Base-by-base conservation (phyloP, 2,888 invertebrate genomes). In the Ophion obscuratus region DNA sequence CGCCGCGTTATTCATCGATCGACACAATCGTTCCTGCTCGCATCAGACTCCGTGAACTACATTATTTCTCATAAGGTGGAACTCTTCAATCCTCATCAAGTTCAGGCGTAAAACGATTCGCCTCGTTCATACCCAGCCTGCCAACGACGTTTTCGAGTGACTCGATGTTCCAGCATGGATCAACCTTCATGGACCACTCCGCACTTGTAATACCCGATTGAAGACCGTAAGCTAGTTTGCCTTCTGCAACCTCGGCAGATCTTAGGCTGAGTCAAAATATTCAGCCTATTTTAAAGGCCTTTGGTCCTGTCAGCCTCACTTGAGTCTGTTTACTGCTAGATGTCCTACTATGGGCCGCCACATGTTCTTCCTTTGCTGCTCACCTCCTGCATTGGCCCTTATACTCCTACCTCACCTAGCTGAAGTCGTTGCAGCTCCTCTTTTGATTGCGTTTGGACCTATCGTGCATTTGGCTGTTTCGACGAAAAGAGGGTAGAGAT, bases 1-100 rank as follows among this genome's bases (percentile, higher is more conserved):
- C 70, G 62, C 62, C 79, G 81, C 61, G 71, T 64, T 66, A 57
- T 78, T 61, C 70, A 59, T 14, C 24, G 59, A 62, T 87, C 70
- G 68, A 81, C 71, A 62, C 75, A 64, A 53, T 27, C 64, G 17
- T 20, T 47, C 31, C 47, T 47, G 47, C 17, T 75, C 47, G n/a
- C 40, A 27, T 40, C 6, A 10, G 27, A 47, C 44, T 47, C 61
- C 59, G 53, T 27, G 11, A 44, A 24, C 44, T 61, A 27, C 44
- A n/a, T 47, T 66, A 31, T 76, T 64, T 76, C 47, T 36, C 66
- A 17, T 14, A 66, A 66, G 57, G 36, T 36, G 14, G 64, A 67
- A 36, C 66, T 31, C 44, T 78, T 78, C 31, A 44, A 83, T 83
- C 78, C 47, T 73, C 77, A 59, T 73, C 36, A 73, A 10, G 24